Conservation (phyloP, 2,113 vertebrate genomes). For the Silurus meridionalis region DNA sequence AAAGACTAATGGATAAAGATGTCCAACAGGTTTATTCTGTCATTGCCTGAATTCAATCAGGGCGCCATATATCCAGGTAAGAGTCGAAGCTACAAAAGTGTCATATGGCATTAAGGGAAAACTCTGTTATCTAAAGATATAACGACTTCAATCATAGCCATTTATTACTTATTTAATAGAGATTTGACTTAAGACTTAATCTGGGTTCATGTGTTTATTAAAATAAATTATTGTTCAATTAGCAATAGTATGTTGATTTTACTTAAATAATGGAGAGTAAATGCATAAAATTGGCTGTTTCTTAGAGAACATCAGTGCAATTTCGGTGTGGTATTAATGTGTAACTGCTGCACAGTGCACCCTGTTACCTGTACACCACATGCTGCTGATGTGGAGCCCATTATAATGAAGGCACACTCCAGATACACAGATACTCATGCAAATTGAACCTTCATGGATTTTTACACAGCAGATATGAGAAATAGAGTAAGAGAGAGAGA, state of each 20-base stretch:
- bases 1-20: constrained; percentile 51
- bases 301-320: constrained; percentile 20
- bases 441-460: constrained; percentile 16
- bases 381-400: background rate
- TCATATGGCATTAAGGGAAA: background rate
- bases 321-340: constrained; percentile 14
- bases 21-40: constrained; percentile 46
- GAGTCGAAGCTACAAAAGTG: background rate
- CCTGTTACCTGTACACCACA: background rate
- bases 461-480: background rate
- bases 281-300: constrained; percentile 2
- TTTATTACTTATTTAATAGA: background rate
- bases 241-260: background rate
- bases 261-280: background rate
- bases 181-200: background rate
- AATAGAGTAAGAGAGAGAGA: background rate
- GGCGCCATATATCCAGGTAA: constrained; percentile 22
- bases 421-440: constrained; percentile 18
- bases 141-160: background rate
- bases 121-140: background rate
- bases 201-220: background rate
- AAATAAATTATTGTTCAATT: background rate
- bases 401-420: constrained; percentile 3
- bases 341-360: background rate
- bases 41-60: constrained; percentile 42